Base-by-base conservation (phyloP, 2,797 vertebrate species). In the Parauchenoglanis punctatus region DNA sequence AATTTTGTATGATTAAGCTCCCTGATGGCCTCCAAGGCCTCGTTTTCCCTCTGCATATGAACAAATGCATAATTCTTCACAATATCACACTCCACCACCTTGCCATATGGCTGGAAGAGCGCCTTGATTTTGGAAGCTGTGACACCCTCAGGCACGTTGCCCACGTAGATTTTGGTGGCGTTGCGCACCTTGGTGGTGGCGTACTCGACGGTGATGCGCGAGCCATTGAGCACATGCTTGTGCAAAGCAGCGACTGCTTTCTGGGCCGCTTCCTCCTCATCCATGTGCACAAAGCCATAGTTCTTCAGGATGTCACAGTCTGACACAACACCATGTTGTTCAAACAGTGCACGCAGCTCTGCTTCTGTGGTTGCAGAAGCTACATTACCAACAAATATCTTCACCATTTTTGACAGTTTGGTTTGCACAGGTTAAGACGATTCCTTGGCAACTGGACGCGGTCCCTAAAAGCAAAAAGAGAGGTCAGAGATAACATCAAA, bases 211-310 rank as follows among this genome's bases (percentile, higher is more conserved):
- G 94, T 95, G 85, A 95, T 92, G 89, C 92, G 92, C 1, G 94
- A 93, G 58, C 94, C 95, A 0, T 93, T 93, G 31, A 95, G 94
- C 83, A 94, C 91, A 28, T 93, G 91, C 88, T 95, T 95, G 90
- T 95, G 94, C 58, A 95, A 87, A 10, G 92, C 92, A 0, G 92
- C 85, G 72, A 95, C 94, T 0, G 95, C 95, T 87, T 93, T 93
- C 83, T 94, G 93, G 0, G 94, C 95, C 0, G 93, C 92, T 1
- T 94, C 93, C 88, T 95, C 94, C 40, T 95, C 93, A 67, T 94
- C 93, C 94, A 95, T 95, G 91, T 95, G 95, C 85, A 95, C 95
- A 7, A 95, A 95, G 90, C 94, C 95, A 54, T 95, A 95, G 84
- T 95, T 95, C 82, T 94, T 94, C 70, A 95, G 88, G 87, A 95